These are phyloP conservation scores for Copidosoma aretas DNA, from an alignment of 2,888 invertebrate genomes.

Conservation along the genomic window DNA sequence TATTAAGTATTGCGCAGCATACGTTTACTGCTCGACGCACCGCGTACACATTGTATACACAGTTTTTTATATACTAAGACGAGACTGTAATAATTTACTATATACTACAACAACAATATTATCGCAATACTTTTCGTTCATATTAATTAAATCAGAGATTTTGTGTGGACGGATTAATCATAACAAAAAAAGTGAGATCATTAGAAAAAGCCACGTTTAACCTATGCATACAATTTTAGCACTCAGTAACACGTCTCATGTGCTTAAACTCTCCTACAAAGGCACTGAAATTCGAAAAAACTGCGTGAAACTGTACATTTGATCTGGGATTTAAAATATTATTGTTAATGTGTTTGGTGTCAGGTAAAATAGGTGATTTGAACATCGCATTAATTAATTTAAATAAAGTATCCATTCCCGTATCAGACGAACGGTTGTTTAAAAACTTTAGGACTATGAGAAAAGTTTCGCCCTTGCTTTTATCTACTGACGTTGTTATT, in stretches of 20 bases:
- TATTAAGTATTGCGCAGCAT: no score
- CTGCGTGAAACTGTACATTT: constrained; percentile 14
- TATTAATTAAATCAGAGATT: neutral
- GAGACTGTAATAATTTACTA: no score
- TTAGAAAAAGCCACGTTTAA: neutral
- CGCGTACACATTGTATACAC: no score
- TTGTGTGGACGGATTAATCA: neutral
- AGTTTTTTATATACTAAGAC: no score
- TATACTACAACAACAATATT: no score
- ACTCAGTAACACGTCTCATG: neutral
- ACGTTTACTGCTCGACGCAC: no score
- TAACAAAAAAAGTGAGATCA: neutral
- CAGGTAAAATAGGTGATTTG: constrained; percentile 7
- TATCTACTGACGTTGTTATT: neutral
- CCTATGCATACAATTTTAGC: neutral
- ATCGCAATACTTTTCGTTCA: neutral
- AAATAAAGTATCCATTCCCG: constrained; percentile 15
- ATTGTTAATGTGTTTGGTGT: constrained; percentile 1
- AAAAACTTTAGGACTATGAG: constrained; percentile 15
- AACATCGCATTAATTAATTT: constrained; percentile 20
- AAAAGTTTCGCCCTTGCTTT: neutral
- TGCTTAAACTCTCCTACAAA: constrained; percentile 15
- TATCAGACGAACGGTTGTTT: constrained; percentile 8
- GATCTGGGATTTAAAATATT: constrained; percentile 9
- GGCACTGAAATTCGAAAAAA: constrained; percentile 4